phyloP scores from a whole-genome alignment of 1,140 invertebrate genomes.

The Drosophila nannoptera region DNA sequence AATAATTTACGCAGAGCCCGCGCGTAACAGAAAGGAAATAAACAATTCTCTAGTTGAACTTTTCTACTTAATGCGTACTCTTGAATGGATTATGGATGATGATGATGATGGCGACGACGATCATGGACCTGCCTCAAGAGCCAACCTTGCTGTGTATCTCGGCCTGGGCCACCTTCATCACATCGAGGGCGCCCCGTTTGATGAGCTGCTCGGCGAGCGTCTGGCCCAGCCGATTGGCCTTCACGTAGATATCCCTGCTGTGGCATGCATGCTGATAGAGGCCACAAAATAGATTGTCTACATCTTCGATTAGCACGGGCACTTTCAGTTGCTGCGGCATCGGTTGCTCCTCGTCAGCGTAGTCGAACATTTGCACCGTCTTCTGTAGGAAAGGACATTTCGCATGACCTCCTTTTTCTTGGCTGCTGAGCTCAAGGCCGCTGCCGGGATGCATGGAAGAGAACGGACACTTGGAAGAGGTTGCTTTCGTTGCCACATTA shows the following conservation, averaged over 20 bases:
- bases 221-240: slow-evolving; percentile 85
- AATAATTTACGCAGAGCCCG: slow-evolving; percentile 26
- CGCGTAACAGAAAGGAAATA: slow-evolving; percentile 32
- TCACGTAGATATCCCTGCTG: slow-evolving; percentile 80
- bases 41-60: slow-evolving; percentile 59
- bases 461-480: slow-evolving; percentile 73
- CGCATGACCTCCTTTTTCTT: slow-evolving; percentile 34
- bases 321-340: slow-evolving; percentile 43
- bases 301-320: slow-evolving; percentile 64
- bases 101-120: not conserved
- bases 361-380: slow-evolving; percentile 72
- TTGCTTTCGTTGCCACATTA: slow-evolving; percentile 44
- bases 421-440: slow-evolving; percentile 37
- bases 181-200: slow-evolving; percentile 86
- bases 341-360: slow-evolving; percentile 66
- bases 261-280: slow-evolving; percentile 81
- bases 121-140: slow-evolving; percentile 17
- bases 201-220: slow-evolving; percentile 87
- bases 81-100: slow-evolving; percentile 7
- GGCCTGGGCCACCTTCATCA: slow-evolving; percentile 87
- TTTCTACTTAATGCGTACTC: slow-evolving; percentile 43
- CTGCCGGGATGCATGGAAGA: slow-evolving; percentile 68
- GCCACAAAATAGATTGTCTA: slow-evolving; percentile 80
- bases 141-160: slow-evolving; percentile 79
- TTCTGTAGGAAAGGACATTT: slow-evolving; percentile 80